Evolutionary conservation across 2,113 vertebrate species (phyloP), one percentile per base, ranked within the genome.

Genomic region (Thermophis baileyi): DNA sequence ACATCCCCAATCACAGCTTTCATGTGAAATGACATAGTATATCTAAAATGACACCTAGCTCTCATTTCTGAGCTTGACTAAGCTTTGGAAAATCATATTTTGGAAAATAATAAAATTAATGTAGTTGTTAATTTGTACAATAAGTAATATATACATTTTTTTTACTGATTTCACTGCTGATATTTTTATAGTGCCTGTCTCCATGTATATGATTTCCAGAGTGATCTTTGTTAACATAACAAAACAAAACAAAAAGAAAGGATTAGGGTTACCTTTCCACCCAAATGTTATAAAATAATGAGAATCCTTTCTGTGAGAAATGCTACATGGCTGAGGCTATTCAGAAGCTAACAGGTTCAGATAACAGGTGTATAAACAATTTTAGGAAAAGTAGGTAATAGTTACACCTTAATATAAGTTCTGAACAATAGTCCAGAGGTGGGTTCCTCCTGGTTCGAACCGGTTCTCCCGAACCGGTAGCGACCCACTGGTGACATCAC

Each of bases 161-260:
- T 92, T 97, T 96, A 97, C 96, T 97, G 90, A 49, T 74, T 92
- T 94, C 69, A 86, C n/a, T 86, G 24, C 8, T 9, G 54, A 95
- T 57, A 88, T 44, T 94, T 49, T 44, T 50, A 89, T 93, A 91
- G 90, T 50, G 55, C 88, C 94, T 2, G 20, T 92, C 88, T 89
- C 57, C 87, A 87, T 55, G 27, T 46, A 91, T 92, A 93, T 87
- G 88, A 49, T 8, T n/a, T 47, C 51, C 24, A 49, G 47, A 69
- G 47, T 12, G 54, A 57, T 91, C 85, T 63, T 69, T 81, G 27
- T 0, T 1, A 94, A 69, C 85, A 89, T 94, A 20, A 40, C 20
- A 44, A 90, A 57, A 10, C 88, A 47, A 22, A 94, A 87, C 87
- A 50, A 53, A 81, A 11, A 1, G 54, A 94, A 85, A 88, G 92